Base-by-base conservation (phyloP, 2,888 invertebrate genomes). In the Scaptodrosophila latifasciaeformis region DNA sequence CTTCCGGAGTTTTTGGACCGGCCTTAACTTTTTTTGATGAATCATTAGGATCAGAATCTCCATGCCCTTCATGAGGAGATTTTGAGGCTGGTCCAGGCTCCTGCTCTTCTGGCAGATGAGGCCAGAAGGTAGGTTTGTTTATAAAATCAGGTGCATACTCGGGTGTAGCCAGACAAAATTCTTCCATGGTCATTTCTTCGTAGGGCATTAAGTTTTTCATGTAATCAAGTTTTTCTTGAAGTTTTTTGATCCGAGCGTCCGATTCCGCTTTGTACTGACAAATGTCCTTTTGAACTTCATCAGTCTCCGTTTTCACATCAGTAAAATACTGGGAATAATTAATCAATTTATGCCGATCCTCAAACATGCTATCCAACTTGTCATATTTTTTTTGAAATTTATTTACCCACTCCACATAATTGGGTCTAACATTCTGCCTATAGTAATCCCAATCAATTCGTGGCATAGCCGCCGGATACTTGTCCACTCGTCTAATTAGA, bases 111-210 rank as follows among this genome's bases (percentile, higher is more conserved):
- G 89, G 87, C 2, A 70, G 86, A 83, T 96, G 96, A 0, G 96
- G 96, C 93, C 93, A 96, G 89, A 92, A 91, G 5, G 94, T 92
- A 6, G 96, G 95, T 50, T 87, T 90, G 81, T 92, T 65, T 62
- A 91, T 82, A 0, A 92, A 88, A 85, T 93, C 91, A 2, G 92
- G 72, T 1, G 92, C 91, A 1, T 86, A 39, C 0, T 95, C 91
- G 0, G 96, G 96, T 87, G 90, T 91, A 19, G 91, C 89, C 58
- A 92, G 90, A 34, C 86, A 88, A 83, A 86, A 92, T 81, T 96
- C 96, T 85, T 97, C 96, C 69, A 78, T 71, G 0, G 96, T 96
- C 96, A 97, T 96, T 81, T 95, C 89, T 17, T 90, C 90, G 54
- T 90, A 93, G 1, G 95, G 92, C 64, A 94, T 86, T 54, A 95